Percentiles rank a stretch among this genome's conserved stretches.
Evolutionary conservation across 2,113 vertebrate genomes (phyloP).

Genomic region (Embiotoca jacksoni): DNA sequence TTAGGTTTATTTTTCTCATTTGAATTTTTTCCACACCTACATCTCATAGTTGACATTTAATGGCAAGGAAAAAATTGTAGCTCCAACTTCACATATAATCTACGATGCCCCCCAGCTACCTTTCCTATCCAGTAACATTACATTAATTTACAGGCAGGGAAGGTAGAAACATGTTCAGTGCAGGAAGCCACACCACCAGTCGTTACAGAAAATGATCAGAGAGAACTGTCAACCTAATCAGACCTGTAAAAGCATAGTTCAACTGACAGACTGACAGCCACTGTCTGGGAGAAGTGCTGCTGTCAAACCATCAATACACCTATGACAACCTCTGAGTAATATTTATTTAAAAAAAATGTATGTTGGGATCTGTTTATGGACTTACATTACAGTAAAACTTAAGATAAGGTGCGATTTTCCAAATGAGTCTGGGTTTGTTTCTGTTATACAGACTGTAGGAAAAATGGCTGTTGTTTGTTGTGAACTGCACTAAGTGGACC

Average conservation of each 20-base stretch:
- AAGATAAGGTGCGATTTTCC: neutral
- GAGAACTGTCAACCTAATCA: conserved; percentile 60
- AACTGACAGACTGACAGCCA: conserved; percentile 58
- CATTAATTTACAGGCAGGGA: conserved; percentile 39
- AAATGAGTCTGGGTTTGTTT: neutral
- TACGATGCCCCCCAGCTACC: neutral
- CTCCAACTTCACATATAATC: conserved; percentile 21
- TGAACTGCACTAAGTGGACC: neutral
- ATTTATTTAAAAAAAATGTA: neutral
- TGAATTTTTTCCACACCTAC: neutral
- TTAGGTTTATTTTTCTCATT: neutral
- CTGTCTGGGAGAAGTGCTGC: conserved; percentile 25
- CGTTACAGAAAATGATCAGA: conserved; percentile 65
- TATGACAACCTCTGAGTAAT: neutral
- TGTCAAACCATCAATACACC: conserved; percentile 38
- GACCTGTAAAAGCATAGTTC: conserved; percentile 40
- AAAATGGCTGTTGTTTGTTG: neutral
- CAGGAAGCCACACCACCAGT: conserved; percentile 30
- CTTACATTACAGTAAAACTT: conserved; percentile 2
- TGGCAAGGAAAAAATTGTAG: conserved; percentile 13
- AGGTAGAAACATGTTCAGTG: conserved; percentile 26
- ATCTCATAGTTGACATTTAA: conserved; percentile 10
- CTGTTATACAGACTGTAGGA: neutral
- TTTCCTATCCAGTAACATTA: conserved; percentile 32
- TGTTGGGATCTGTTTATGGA: neutral